Percentiles rank a stretch among this genome's conserved stretches.
phyloP scores from a whole-genome alignment of 2,113 vertebrate species.

The Austrofundulus limnaeus region DNA sequence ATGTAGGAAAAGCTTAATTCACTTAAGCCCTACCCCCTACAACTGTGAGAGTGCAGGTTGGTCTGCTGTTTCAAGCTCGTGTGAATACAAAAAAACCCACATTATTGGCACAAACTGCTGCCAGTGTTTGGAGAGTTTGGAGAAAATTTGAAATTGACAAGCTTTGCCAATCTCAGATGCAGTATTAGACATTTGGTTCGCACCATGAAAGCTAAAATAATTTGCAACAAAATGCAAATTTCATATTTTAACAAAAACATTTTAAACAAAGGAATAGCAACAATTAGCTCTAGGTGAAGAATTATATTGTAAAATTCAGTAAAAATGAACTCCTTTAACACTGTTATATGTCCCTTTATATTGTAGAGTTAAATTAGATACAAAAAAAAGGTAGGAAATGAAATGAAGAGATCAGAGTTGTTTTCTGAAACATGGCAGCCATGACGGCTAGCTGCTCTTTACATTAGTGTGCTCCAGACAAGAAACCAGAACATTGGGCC shows the following conservation, averaged over 20 bases:
- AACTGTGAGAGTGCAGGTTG: no score
- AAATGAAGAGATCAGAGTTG: constrained; percentile 37
- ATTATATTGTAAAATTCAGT: constrained; percentile 57
- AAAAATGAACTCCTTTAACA: constrained; percentile 42
- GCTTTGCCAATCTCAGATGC: neutral
- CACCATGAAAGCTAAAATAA: neutral
- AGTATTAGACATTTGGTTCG: neutral
- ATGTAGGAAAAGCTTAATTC: no score
- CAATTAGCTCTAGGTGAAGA: constrained; percentile 55
- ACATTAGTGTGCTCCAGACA: constrained; percentile 12
- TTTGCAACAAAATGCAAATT: constrained; percentile 28
- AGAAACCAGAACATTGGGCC: no score
- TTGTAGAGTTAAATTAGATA: constrained; percentile 23
- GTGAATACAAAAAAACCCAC: no score
- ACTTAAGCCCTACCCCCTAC: no score
- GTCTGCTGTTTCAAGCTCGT: no score
- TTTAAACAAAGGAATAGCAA: constrained; percentile 27
- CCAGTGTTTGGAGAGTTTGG: no score
- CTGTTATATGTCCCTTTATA: constrained; percentile 27
- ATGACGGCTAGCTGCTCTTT: constrained; percentile 14
- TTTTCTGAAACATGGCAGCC: constrained; percentile 48
- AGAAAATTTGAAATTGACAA: neutral
- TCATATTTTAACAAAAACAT: constrained; percentile 43
- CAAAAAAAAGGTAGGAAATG: constrained; percentile 21
- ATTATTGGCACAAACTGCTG: no score